Percentiles rank a stretch among this genome's conserved stretches.
Evolutionary conservation across 1,140 invertebrate species (phyloP).

Genomic region (Euura saliciscinereae): DNA sequence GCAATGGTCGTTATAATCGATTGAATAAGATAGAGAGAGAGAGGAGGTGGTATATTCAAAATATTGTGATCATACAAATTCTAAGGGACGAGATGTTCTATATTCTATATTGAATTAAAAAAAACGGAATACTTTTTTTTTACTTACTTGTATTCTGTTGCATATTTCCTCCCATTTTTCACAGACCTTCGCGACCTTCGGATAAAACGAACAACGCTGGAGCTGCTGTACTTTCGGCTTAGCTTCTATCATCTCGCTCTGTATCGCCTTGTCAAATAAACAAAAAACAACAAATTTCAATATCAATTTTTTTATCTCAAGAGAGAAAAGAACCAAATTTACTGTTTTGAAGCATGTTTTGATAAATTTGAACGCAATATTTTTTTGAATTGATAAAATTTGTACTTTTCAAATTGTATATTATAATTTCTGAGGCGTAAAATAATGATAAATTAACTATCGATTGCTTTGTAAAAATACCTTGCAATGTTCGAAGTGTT

Average conservation of each 20-base stretch:
- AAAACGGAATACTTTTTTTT: slow-evolving; percentile 10
- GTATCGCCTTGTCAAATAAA: slow-evolving; percentile 40
- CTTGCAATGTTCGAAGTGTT: slow-evolving; percentile 60
- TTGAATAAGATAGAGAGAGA: background rate
- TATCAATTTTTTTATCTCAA: slow-evolving; percentile 18
- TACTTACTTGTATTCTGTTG: slow-evolving; percentile 51
- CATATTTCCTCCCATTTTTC: slow-evolving; percentile 54
- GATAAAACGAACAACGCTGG: slow-evolving; percentile 51
- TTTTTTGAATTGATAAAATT: too few species aligned
- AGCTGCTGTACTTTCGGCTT: slow-evolving; percentile 53
- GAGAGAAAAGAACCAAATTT: slow-evolving; percentile 15
- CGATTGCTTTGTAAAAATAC: slow-evolving; percentile 30
- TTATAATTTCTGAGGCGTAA: background rate
- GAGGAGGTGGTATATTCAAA: background rate
- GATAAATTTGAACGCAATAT: too few species aligned
- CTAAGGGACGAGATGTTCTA: background rate
- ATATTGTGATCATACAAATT: background rate
- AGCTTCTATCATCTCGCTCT: slow-evolving; percentile 53
- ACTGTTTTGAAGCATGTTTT: background rate
- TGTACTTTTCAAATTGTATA: background rate
- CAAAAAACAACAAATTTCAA: slow-evolving; percentile 13
- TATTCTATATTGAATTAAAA: background rate
- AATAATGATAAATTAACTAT: too few species aligned
- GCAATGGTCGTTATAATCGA: slow-evolving; percentile 37
- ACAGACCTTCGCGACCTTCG: slow-evolving; percentile 53